Evolutionary conservation across 2,797 vertebrate species (phyloP).

Genomic region (Bradypus variegatus): DNA sequence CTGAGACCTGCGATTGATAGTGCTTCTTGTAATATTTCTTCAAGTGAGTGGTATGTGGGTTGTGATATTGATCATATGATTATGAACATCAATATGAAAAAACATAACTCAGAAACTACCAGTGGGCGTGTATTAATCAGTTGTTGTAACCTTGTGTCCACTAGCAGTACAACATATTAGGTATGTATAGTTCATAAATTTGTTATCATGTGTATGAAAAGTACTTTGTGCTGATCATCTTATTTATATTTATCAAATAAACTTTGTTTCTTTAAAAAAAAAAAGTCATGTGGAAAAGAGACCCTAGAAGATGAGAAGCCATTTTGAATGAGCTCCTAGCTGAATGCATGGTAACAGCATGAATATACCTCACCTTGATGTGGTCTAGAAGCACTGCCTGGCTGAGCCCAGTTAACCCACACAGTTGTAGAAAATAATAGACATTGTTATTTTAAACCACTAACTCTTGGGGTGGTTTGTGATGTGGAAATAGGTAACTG

Average conservation of each 20-base stretch:
- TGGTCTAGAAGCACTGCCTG: background rate
- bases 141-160: slow-evolving; percentile 79
- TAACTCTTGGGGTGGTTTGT: background rate
- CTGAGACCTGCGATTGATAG: slow-evolving; percentile 86
- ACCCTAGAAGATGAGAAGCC: background rate
- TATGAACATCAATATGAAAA: slow-evolving; percentile 81
- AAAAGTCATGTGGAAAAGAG: background rate
- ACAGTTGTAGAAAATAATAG: slow-evolving; percentile 17
- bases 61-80: slow-evolving; percentile 80
- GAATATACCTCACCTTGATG: background rate
- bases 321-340: slow-evolving; percentile 32
- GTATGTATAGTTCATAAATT: slow-evolving; percentile 78
- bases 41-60: slow-evolving; percentile 82
- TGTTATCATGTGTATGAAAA: slow-evolving; percentile 81
- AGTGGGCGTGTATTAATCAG: slow-evolving; percentile 83
- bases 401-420: background rate
- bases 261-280: slow-evolving; percentile 85
- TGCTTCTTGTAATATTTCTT: slow-evolving; percentile 90
- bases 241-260: slow-evolving; percentile 99
- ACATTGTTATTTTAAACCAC: background rate
- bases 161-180: slow-evolving; percentile 77
- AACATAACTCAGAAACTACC: slow-evolving; percentile 75
- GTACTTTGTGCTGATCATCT: slow-evolving; percentile 89
- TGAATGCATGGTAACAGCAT: background rate
- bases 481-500: background rate